Conservation (phyloP, 2,888 invertebrate genomes). For the Drosophila rellima region DNA sequence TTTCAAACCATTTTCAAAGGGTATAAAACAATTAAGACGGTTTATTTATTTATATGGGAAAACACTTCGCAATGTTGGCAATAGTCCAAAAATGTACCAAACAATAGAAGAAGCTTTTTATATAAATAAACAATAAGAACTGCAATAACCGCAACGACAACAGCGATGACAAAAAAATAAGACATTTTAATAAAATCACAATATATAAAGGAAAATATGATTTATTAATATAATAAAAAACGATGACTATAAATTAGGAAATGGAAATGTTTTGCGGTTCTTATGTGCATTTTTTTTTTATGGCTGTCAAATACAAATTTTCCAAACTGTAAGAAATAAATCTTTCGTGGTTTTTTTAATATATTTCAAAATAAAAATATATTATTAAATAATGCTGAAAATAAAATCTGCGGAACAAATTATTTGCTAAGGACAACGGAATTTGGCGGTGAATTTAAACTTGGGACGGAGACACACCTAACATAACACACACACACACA, state of each 20-base stretch:
- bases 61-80: slow-evolving; percentile 52
- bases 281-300: not conserved
- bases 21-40: slow-evolving; percentile 23
- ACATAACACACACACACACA: slow-evolving; percentile 16
- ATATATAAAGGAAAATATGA: not conserved
- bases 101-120: slow-evolving; percentile 39
- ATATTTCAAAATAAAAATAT: not conserved
- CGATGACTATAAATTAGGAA: not conserved
- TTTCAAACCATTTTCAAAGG: not conserved
- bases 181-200: not conserved
- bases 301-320: not conserved
- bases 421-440: slow-evolving; percentile 1
- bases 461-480: slow-evolving; percentile 37
- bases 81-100: slow-evolving; percentile 52
- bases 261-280: not conserved
- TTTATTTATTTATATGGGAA: slow-evolving; percentile 51
- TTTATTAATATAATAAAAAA: not conserved
- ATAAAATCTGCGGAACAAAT: not conserved
- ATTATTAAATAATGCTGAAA: not conserved
- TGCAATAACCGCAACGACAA: slow-evolving; percentile 41
- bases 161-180: slow-evolving; percentile 19
- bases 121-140: slow-evolving; percentile 48
- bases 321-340: not conserved
- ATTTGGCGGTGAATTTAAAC: slow-evolving; percentile 4
- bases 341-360: not conserved